A percentile compares a stretch with the other conserved stretches of the same genome.
phyloP scores from a whole-genome alignment of 2,113 vertebrate genomes.

The Protobothrops mucrosquamatus region DNA sequence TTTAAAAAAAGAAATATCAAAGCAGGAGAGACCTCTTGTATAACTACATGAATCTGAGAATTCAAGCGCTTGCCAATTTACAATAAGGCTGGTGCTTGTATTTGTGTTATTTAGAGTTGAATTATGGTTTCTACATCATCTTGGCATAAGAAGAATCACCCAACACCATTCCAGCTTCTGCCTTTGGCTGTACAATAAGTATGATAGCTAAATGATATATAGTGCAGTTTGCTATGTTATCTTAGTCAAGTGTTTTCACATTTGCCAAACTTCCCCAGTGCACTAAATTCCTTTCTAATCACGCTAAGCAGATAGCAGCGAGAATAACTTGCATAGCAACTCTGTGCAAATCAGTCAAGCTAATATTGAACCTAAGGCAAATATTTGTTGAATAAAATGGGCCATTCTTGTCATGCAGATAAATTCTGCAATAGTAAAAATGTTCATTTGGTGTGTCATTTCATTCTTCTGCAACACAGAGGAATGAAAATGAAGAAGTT shows the following conservation, averaged over 20 bases:
- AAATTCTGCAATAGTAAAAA: not conserved
- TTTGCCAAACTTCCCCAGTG: rapidly evolving
- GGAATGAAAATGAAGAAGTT: not conserved
- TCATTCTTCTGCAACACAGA: rapidly evolving
- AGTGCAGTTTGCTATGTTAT: rapidly evolving
- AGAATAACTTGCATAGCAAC: not conserved
- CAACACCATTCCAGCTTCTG: not conserved
- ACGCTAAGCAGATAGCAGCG: rapidly evolving
- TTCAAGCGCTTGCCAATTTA: not conserved
- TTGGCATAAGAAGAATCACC: not conserved
- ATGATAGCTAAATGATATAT: not conserved
- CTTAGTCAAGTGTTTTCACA: not conserved
- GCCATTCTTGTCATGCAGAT: rapidly evolving
- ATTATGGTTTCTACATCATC: not conserved
- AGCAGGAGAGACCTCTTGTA: not conserved
- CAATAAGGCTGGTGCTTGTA: not conserved
- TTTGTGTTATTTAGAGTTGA: not conserved
- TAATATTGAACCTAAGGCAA: not conserved
- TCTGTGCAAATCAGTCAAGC: not conserved
- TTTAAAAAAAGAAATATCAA: not conserved
- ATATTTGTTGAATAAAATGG: not conserved
- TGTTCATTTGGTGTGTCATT: not conserved
- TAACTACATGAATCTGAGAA: not conserved
- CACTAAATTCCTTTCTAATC: not conserved
- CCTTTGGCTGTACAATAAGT: not conserved